These are phyloP conservation scores for Melopsittacus undulatus DNA, from an alignment of 2,797 vertebrate genomes.

Conservation along the genomic window DNA sequence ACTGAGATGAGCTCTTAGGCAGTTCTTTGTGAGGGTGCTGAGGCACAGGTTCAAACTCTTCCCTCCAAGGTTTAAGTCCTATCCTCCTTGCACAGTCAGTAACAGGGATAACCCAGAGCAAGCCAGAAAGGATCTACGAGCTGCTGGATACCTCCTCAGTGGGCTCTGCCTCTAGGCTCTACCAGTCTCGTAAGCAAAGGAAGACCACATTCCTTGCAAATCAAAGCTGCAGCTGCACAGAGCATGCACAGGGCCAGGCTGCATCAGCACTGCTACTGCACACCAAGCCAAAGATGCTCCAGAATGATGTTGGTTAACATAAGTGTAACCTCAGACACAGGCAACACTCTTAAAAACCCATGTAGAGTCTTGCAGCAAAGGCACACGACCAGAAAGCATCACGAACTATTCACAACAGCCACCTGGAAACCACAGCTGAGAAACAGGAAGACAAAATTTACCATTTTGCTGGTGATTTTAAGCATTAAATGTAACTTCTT, in stretches of 20 bases:
- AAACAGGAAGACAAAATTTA: not conserved
- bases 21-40: not conserved
- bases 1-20: not conserved
- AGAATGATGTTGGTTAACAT: fast-evolving
- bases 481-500: not conserved
- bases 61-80: not conserved
- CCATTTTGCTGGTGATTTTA: not conserved
- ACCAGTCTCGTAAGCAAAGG: not conserved
- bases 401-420: not conserved
- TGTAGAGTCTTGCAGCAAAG: not conserved
- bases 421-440: not conserved
- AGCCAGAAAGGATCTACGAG: not conserved
- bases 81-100: not conserved
- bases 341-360: not conserved
- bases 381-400: not conserved
- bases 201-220: not conserved
- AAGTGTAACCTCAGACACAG: not conserved
- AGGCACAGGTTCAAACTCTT: not conserved
- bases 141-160: fast-evolving
- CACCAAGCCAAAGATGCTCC: not conserved
- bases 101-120: too few relatives aligned
- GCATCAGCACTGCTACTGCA: not conserved
- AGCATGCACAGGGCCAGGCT: not conserved
- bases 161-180: not conserved
- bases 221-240: not conserved